phyloP scores from a whole-genome alignment of 2,113 vertebrate genomes.

The Vireo altiloquus region DNA sequence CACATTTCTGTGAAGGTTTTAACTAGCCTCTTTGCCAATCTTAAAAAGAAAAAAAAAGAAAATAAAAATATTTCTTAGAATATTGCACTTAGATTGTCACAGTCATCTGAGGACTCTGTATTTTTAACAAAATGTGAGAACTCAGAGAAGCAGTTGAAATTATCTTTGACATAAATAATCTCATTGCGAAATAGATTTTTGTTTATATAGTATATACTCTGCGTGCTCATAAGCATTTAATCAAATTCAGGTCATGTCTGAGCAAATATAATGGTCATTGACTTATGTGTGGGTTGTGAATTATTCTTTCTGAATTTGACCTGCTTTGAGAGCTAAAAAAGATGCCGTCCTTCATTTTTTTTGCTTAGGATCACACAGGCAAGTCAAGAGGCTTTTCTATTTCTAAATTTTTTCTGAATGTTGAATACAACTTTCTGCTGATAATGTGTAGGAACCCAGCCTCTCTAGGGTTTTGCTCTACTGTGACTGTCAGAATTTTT shows the following conservation, averaged over 20 bases:
- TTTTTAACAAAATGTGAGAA: background rate
- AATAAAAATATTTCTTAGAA: background rate
- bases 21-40: background rate
- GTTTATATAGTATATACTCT: background rate
- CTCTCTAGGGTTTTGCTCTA: background rate
- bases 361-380: background rate
- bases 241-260: conserved; percentile 32
- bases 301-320: conserved; percentile 3
- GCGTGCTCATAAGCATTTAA: background rate
- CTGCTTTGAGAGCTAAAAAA: background rate
- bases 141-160: background rate
- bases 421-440: background rate
- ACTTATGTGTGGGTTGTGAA: background rate
- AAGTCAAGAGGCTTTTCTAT: background rate
- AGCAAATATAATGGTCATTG: conserved; percentile 29
- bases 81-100: background rate
- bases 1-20: background rate
- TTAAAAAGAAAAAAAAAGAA: background rate
- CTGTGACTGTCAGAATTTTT: background rate
- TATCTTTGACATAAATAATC: background rate
- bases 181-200: background rate
- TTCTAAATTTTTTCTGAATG: background rate
- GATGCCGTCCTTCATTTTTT: background rate
- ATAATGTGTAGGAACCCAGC: background rate
- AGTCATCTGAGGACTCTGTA: background rate